These are phyloP conservation scores for Autographa pulchrina DNA, from an alignment of 2,888 invertebrate species.

Conservation along the genomic window DNA sequence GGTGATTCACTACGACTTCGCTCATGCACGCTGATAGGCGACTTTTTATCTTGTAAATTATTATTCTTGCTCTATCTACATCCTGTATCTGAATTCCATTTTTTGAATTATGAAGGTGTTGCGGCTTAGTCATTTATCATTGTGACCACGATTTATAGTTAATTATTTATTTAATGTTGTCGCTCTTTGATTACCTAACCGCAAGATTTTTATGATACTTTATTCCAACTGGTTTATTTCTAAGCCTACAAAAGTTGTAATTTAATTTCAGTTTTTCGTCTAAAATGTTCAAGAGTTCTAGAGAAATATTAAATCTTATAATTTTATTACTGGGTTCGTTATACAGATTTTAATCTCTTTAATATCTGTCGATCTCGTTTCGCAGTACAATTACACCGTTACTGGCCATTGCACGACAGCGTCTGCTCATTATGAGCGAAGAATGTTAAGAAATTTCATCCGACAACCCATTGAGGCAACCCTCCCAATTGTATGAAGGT, in stretches of 20 bases:
- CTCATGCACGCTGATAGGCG: constrained; percentile 63
- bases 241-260: constrained; percentile 44
- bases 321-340: constrained; percentile 80
- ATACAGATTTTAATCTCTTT: constrained; percentile 84
- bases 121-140: constrained; percentile 14
- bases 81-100: constrained; percentile 45
- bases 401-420: constrained; percentile 86
- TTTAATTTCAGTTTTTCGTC: constrained; percentile 32
- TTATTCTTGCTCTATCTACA: constrained; percentile 50
- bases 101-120: constrained; percentile 29
- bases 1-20: constrained; percentile 77
- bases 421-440: constrained; percentile 86
- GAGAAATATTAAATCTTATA: constrained; percentile 71
- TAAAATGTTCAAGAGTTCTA: constrained; percentile 65
- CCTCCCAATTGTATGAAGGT: constrained; percentile 88
- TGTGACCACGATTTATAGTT: constrained; percentile 10
- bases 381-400: constrained; percentile 87
- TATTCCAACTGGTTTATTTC: constrained; percentile 17
- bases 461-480: constrained; percentile 88
- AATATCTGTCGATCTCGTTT: constrained; percentile 86
- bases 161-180: not conserved
- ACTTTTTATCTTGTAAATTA: constrained; percentile 63
- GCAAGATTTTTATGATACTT: constrained; percentile 15
- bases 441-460: constrained; percentile 89
- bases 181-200: not conserved